Conservation (phyloP, 2,113 vertebrate genomes). For the Cynocephalus volans region DNA sequence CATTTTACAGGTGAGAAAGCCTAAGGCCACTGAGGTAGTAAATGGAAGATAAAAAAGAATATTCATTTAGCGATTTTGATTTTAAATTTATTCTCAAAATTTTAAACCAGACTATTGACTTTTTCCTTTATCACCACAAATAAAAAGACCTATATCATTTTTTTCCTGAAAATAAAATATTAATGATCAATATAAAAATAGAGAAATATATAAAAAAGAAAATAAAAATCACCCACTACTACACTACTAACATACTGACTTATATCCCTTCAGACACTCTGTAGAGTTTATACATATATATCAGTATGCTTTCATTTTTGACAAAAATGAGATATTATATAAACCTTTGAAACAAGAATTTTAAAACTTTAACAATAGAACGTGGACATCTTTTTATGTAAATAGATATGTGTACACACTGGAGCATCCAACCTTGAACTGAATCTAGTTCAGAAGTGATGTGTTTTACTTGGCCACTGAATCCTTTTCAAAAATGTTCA, state of each 20-base stretch:
- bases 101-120: constrained; percentile 14
- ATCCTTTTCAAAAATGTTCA: background rate
- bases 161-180: constrained; percentile 21
- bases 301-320: constrained; percentile 33
- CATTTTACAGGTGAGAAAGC: background rate
- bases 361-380: constrained; percentile 17
- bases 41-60: background rate
- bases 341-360: constrained; percentile 29
- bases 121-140: constrained; percentile 6
- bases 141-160: background rate
- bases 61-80: constrained; percentile 51
- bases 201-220: background rate
- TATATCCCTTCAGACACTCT: background rate
- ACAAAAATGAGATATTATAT: constrained; percentile 34
- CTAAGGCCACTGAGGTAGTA: background rate
- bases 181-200: constrained; percentile 40
- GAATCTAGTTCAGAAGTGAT: background rate
- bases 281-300: constrained; percentile 15
- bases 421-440: background rate
- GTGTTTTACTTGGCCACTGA: constrained; percentile 44
- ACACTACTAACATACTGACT: constrained; percentile 59
- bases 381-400: background rate
- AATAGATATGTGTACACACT: background rate
- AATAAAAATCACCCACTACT: background rate
- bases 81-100: constrained; percentile 48